Evolutionary conservation across 2,113 vertebrate genomes (phyloP).

Genomic region (Alligator mississippiensis): DNA sequence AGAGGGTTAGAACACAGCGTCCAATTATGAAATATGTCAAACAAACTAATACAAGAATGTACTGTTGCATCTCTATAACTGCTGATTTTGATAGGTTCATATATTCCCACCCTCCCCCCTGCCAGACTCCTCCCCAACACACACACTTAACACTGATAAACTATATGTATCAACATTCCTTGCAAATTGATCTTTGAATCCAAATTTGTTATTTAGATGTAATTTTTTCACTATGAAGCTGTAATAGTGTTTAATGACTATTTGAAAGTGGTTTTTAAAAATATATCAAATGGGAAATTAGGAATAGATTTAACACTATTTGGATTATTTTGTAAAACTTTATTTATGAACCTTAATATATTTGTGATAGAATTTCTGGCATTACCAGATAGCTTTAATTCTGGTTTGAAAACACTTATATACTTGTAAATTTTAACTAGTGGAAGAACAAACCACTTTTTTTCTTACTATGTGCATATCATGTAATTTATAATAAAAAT

Average conservation of each 20-base stretch:
- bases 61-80: background rate
- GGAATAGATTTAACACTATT: background rate
- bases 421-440: background rate
- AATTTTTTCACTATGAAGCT: background rate
- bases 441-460: background rate
- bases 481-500: background rate
- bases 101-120: background rate
- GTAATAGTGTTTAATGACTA: background rate
- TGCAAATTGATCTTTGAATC: background rate
- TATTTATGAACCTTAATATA: background rate
- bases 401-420: background rate
- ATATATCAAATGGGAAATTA: background rate
- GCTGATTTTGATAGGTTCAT: background rate
- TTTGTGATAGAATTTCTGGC: background rate
- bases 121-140: too few relatives aligned
- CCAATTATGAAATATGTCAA: conserved; percentile 37
- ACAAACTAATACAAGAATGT: conserved; percentile 26
- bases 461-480: background rate
- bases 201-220: background rate
- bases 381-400: background rate
- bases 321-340: background rate
- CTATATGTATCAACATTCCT: background rate
- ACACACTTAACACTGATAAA: background rate
- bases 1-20: background rate
- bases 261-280: background rate